A percentile compares a stretch with the other conserved stretches of the same genome.
Evolutionary conservation across 2,888 invertebrate species (phyloP).

Genomic region (Urechis unicinctus): DNA sequence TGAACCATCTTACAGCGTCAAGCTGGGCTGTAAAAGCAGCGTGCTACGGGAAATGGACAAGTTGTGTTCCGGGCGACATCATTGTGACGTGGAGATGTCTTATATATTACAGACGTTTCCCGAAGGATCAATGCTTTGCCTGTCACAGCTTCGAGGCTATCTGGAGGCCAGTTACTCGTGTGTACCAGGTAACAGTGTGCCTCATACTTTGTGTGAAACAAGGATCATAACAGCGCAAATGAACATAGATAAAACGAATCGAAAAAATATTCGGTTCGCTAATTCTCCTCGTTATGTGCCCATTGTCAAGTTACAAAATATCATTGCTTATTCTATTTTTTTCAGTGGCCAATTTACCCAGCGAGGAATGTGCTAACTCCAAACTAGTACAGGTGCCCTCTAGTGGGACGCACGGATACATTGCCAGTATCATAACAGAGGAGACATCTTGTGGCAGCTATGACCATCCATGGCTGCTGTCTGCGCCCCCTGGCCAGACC

Average conservation of each 20-base stretch:
- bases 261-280: too few species aligned
- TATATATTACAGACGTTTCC: slow-evolving; percentile 1
- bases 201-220: too few species aligned
- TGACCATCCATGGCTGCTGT: slow-evolving; percentile 6
- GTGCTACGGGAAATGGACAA: slow-evolving; percentile 9
- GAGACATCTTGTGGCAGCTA: slow-evolving; percentile 7
- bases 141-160: not conserved
- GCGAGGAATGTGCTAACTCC: too few species aligned
- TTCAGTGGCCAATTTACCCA: too few species aligned
- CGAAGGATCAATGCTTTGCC: not conserved
- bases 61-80: slow-evolving; percentile 13
- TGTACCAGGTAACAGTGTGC: not conserved
- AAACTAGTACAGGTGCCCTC: not conserved
- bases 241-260: too few species aligned
- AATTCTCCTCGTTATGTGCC: too few species aligned
- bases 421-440: slow-evolving; percentile 11
- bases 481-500: slow-evolving; percentile 6
- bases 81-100: slow-evolving; percentile 9
- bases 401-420: slow-evolving; percentile 1
- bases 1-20: not conserved
- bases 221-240: too few species aligned
- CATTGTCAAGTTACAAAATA: too few species aligned
- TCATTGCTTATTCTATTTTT: too few species aligned
- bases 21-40: slow-evolving; percentile 8
- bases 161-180: slow-evolving; percentile 8